Evolutionary conservation across 2,797 vertebrate genomes (phyloP), one percentile per base, ranked within the genome.

Genomic region (Gobio occitaniae): DNA sequence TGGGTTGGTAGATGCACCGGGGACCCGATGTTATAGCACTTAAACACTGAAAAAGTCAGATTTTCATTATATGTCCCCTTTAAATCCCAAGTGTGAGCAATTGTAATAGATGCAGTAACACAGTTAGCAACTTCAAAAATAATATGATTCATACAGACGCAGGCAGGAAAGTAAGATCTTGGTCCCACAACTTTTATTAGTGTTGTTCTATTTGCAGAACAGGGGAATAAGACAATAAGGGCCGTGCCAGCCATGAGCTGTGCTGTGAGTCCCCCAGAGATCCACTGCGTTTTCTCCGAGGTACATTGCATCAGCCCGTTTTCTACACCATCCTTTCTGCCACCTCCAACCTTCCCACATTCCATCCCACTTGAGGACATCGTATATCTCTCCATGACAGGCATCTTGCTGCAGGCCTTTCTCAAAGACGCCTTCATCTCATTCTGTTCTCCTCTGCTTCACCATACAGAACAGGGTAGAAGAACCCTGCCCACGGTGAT

Each of bases 331-430:
- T 65, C 61, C 61, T 65, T 65, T 65, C 63, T 65, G 52, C 75
- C 65, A 63, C 54, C 56, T 76, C 70, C 56, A 71, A 38, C 41
- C 66, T 16, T 65, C 76, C 68, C 38, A 50, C 74, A 21, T 50
- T 52, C 74, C 56, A 36, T 44, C 56, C 66, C 47, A 74, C 65
- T 41, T 83, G 44, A 65, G 56, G 29, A 72, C 21, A 50, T 65
- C 21, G 6, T 85, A 91, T 85, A 80, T 85, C 84, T 85, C 77
- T 25, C 21, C 21, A 50, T 36, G 66, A 85, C 77, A 85, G 68
- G 52, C 44, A 3, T 41, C 68, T 44, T 65, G 84, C 68, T 85
- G 44, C 77, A 74, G 77, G 77, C 66, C 68, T 48, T 56, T 74
- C 75, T 79, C 52, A 84, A 63, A 70, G 38, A 13, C 83, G 63